Base-by-base conservation (phyloP, 2,888 invertebrate genomes). In the Stenichneumon culpator region DNA sequence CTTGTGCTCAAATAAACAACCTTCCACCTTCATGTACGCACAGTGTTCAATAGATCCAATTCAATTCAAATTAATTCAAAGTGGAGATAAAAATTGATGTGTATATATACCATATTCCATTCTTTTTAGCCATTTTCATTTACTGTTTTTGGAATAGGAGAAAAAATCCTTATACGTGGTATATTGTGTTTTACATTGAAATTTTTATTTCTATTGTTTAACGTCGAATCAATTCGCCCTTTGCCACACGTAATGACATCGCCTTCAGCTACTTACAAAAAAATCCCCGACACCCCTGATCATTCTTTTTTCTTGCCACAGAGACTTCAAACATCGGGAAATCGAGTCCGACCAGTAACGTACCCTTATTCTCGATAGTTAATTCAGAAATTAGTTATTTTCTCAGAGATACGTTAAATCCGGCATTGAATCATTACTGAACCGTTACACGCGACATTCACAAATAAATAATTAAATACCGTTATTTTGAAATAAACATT, bases 401-500 rank as follows among this genome's bases (percentile, higher is more conserved):
- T 57, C 14, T 16, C n/a, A 5, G 2, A 6, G 32, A 32, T 32
- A 63, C n/a, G 28, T 32, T 32, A 6, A 63, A 32, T 32, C n/a
- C n/a, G 16, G 63, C 6, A 32, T 32, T 6, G 6, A 32, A 63
- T 63, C 32, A 63, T 28, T 32, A 28, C 63, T 39, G 22, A 25
- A 36, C 16, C 57, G 44, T 60, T 57, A 25, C 44, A 60, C 57
- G n/a, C 57, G 25, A 44, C 22, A 36, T 44, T 57, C 7, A 25
- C 3, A n/a, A 44, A 73, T 44, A 39, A 57, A 73, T 57, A 73
- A 32, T 9, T 14, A 57, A 22, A 36, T 32, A 22, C 54, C 22
- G 52, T 36, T 19, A 57, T 72, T 54, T 22, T n/a, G 70, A 54
- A 72, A 72, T 36, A 57, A 11, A 25, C 57, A 57, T 72, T 36